A percentile compares a stretch with the other conserved stretches of the same genome.
Conservation (phyloP, 2,888 invertebrate genomes). For the Petrolisthes manimaculis region DNA sequence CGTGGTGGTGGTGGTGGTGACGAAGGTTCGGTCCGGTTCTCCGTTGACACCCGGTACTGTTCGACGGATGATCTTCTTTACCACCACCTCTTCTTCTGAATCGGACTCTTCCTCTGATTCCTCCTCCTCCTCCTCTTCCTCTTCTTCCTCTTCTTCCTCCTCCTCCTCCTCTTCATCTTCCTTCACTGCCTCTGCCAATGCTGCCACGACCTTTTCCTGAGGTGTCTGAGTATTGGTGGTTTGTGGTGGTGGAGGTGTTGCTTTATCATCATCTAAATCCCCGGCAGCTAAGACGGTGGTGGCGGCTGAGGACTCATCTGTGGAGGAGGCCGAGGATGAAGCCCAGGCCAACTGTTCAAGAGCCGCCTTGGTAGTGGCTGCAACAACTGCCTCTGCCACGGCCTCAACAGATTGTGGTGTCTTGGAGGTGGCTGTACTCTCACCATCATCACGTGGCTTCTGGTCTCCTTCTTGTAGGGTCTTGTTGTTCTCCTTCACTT, state of each 20-base stretch:
- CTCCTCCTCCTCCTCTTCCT: no score
- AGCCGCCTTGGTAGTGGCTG: constrained; percentile 52
- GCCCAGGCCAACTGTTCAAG: constrained; percentile 29
- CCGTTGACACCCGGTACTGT: background rate
- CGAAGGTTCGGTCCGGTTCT: background rate
- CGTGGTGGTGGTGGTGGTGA: background rate
- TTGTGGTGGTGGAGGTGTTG: constrained; percentile 22
- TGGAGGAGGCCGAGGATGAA: constrained; percentile 24
- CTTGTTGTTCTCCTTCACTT: constrained; percentile 14
- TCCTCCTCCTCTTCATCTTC: constrained; percentile 6
- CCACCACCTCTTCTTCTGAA: background rate
- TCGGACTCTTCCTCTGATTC: no score
- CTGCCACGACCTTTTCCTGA: constrained; percentile 46
- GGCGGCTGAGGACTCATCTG: constrained; percentile 37
- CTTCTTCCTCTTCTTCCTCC: no score
- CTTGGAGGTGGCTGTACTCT: background rate
- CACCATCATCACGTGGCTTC: constrained; percentile 2
- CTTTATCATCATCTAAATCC: constrained; percentile 25
- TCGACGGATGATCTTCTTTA: background rate
- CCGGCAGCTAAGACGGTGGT: constrained; percentile 33
- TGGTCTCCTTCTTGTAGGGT: background rate
- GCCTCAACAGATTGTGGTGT: constrained; percentile 32
- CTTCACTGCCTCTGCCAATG: constrained; percentile 48
- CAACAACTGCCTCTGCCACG: constrained; percentile 48
- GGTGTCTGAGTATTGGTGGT: constrained; percentile 23